Percentiles rank a stretch among this genome's conserved stretches.
These are phyloP conservation scores for Sogatella furcifera DNA, from an alignment of 1,140 invertebrate species.

Conservation along the genomic window DNA sequence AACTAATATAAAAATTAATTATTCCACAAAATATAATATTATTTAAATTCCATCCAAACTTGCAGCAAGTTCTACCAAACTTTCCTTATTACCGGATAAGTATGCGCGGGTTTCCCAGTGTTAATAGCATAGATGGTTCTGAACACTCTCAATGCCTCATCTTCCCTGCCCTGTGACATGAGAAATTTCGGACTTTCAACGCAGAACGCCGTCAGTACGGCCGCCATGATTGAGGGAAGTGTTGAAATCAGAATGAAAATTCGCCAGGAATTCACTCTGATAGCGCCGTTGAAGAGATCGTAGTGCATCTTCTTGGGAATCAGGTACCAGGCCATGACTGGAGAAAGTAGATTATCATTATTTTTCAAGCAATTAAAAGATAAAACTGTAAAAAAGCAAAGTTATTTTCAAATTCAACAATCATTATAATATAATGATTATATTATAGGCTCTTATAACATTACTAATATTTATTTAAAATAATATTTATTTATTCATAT, in stretches of 20 bases:
- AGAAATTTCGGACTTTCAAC: constrained; percentile 87
- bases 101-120: constrained; percentile 55
- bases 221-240: constrained; percentile 72
- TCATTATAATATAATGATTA: too few relatives aligned
- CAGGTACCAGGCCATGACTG: not conserved
- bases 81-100: constrained; percentile 52
- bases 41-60: not conserved
- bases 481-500: too few relatives aligned
- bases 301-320: not conserved
- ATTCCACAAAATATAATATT: too few relatives aligned
- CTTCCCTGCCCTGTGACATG: constrained; percentile 58
- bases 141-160: constrained; percentile 68
- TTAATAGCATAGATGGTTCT: constrained; percentile 67
- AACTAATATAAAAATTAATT: too few relatives aligned
- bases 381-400: too few relatives aligned
- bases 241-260: constrained; percentile 80
- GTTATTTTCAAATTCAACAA: too few relatives aligned
- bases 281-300: not conserved
- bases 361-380: too few relatives aligned
- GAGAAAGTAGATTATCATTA: too few relatives aligned
- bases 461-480: too few relatives aligned
- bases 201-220: constrained; percentile 63
- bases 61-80: too few relatives aligned
- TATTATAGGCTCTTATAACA: too few relatives aligned
- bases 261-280: constrained; percentile 73